A percentile compares a stretch with the other conserved stretches of the same genome.
These are phyloP conservation scores for Atractosteus spatula DNA, from an alignment of 2,113 vertebrate genomes.

Conservation along the genomic window DNA sequence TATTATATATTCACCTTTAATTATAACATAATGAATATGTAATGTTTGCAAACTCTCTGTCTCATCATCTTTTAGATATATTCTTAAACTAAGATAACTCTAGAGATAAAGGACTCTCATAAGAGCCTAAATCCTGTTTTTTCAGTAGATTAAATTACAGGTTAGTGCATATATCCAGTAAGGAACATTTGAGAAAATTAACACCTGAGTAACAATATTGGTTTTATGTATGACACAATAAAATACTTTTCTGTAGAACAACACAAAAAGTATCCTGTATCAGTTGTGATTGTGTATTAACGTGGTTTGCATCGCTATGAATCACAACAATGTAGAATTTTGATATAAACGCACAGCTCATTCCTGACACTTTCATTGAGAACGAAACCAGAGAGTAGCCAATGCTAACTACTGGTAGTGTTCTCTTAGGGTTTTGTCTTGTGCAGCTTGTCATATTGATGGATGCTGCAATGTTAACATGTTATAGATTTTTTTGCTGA, in stretches of 20 bases:
- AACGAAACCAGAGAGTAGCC: constrained; percentile 15
- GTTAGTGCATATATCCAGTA: constrained; percentile 22
- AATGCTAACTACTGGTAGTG: constrained; percentile 23
- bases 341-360: background rate
- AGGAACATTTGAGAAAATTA: background rate
- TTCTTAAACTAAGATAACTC: constrained; percentile 24
- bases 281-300: no score
- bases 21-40: no score
- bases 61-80: background rate
- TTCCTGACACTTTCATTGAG: constrained; percentile 3
- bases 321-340: background rate
- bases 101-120: constrained; percentile 18
- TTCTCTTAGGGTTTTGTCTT: constrained; percentile 35
- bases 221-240: background rate
- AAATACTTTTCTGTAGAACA: no score
- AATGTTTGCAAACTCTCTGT: no score
- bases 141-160: constrained; percentile 11
- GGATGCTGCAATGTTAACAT: constrained; percentile 45
- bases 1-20: no score
- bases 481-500: constrained; percentile 48
- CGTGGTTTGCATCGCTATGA: background rate
- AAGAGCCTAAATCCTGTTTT: constrained; percentile 5
- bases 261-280: no score
- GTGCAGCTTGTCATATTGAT: constrained; percentile 54
- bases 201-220: background rate